phyloP scores from a whole-genome alignment of 2,888 invertebrate genomes.

The Drosophila prostipennis region DNA sequence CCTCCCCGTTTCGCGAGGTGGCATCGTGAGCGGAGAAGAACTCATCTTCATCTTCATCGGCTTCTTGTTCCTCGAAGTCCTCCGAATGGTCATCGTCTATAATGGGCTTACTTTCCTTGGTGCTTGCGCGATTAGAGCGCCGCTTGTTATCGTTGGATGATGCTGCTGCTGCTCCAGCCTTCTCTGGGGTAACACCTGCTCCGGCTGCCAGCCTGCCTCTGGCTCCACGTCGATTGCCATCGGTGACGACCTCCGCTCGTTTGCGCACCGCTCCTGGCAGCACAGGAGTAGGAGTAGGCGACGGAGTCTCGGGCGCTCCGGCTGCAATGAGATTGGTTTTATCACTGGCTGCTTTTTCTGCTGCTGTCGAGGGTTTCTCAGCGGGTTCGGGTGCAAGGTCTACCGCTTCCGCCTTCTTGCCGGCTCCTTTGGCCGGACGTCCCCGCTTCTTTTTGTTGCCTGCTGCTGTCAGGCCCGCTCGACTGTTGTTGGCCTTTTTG shows the following conservation, averaged over 20 bases:
- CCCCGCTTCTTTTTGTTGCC: constrained; percentile 65
- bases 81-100: constrained; percentile 54
- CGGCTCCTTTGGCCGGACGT: constrained; percentile 53
- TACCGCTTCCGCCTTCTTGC: constrained; percentile 20
- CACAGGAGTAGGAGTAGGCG: constrained; percentile 32
- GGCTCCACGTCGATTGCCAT: constrained; percentile 79
- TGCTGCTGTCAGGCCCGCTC: constrained; percentile 2
- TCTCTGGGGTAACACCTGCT: not conserved
- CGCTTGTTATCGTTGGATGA: constrained; percentile 74
- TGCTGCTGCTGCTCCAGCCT: not conserved
- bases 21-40: constrained; percentile 73
- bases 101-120: constrained; percentile 63
- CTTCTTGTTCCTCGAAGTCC: constrained; percentile 54
- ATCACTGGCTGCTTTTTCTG: constrained; percentile 54
- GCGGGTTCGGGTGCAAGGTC: constrained; percentile 67
- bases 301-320: not conserved
- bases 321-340: constrained; percentile 47
- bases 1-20: constrained; percentile 62
- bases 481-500: constrained; percentile 48
- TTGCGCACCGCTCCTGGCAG: constrained; percentile 86
- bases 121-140: constrained; percentile 77
- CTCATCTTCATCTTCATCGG: constrained; percentile 70
- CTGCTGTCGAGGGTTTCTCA: constrained; percentile 36
- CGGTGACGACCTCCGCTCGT: constrained; percentile 84
- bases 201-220: constrained; percentile 75